Evolutionary conservation across 2,113 vertebrate species (phyloP), one percentile per base, ranked within the genome.

Genomic region (Entomyzon cyanotis): DNA sequence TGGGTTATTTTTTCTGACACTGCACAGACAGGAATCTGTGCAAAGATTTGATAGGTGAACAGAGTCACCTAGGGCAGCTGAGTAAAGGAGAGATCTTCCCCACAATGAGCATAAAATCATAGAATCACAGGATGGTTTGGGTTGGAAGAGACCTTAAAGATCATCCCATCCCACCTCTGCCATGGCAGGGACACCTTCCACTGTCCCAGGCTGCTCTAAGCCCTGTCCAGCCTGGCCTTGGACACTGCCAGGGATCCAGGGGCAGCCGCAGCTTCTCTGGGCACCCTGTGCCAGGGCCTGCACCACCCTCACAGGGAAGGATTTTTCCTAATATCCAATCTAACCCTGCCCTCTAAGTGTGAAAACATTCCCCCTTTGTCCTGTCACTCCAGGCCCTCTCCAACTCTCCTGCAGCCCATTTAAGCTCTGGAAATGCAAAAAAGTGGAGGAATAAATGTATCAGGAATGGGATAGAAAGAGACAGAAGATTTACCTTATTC

Each of bases 31-130:
- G 17, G 31, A 68, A 35, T 39, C 33, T 7, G 5, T 19, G 28
- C 28, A 62, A 69, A 42, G 30, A 9, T 70, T 39, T 84, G 52
- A 42, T 1, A 4, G 63, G 47, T 42, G 41, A 79, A 21, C 24
- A 60, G 28, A 18, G 12, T 42, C 23, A 42, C 0, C 0, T 5
- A 8, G 19, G 28, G n/a, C 28, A 39, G 42, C 6, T 30, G 16
- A 44, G 28, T 30, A n/a, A 27, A 8, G 46, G 22, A 41, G 67
- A 55, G 30, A 25, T 52, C 52, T 60, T 80, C 46, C 10, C 5
- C 11, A 35, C 0, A 2, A 16, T 17, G 28, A 62, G 7, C 35
- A 75, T 11, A 46, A 44, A 65, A 37, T 28, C 27, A 24, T 31
- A 69, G 55, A 22, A 49, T 28, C 27, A 24, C 35, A 69, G 55